Evolutionary conservation across 2,797 vertebrate genomes (phyloP).

Genomic region (Phrynocephalus vlangalii): DNA sequence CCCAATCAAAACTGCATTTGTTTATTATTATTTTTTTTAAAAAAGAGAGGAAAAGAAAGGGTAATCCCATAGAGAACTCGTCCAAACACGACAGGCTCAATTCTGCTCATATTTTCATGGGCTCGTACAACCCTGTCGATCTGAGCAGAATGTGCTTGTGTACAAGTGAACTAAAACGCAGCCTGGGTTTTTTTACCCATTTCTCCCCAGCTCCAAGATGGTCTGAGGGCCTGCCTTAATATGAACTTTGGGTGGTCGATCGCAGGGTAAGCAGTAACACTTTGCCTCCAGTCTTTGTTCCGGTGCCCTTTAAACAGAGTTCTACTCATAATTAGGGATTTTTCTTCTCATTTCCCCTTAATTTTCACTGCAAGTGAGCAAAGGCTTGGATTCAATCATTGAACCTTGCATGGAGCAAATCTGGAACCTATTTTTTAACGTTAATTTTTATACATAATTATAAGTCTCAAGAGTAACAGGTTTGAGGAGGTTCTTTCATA

Average conservation of each 20-base stretch:
- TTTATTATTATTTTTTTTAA: background rate
- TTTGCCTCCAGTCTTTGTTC: background rate
- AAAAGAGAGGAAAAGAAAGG: background rate
- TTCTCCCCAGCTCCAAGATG: constrained; percentile 21
- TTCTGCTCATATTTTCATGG: constrained; percentile 3
- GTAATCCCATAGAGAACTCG: constrained; percentile 28
- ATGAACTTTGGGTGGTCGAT: background rate
- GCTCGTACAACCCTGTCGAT: background rate
- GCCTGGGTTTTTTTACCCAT: constrained; percentile 5
- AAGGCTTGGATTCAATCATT: background rate
- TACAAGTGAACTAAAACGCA: background rate
- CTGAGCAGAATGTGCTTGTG: background rate
- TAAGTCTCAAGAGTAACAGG: background rate
- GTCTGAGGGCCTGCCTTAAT: background rate
- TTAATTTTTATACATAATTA: background rate
- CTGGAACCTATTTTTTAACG: background rate
- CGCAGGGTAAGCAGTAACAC: background rate
- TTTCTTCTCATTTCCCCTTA: background rate
- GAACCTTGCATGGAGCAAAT: background rate
- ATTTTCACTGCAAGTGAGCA: background rate
- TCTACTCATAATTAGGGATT: background rate
- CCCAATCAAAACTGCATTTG: constrained; percentile 7
- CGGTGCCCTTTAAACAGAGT: background rate
- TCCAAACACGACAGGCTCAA: background rate
- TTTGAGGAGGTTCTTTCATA: background rate